These are phyloP conservation scores for Eucidaris tribuloides DNA, from an alignment of 35 echinoderm and acorn worm species.

Conservation along the genomic window DNA sequence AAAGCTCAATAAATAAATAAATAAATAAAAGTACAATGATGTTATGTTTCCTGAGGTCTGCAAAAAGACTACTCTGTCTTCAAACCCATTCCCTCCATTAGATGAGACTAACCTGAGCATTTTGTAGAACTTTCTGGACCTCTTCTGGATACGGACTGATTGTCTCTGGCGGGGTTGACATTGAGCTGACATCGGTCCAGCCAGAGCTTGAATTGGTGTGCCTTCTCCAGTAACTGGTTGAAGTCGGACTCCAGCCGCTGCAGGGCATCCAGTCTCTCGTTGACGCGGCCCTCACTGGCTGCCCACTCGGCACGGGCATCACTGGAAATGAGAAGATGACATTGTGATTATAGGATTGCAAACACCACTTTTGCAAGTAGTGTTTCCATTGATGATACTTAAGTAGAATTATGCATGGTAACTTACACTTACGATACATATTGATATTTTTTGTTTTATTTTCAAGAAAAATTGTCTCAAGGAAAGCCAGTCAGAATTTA, in stretches of 20 bases:
- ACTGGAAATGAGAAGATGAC: conserved; percentile 23
- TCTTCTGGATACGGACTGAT: conserved; percentile 48
- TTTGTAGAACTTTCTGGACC: conserved; percentile 26
- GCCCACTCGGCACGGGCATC: conserved; percentile 28
- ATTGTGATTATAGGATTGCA: not conserved
- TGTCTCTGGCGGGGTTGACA: not conserved
- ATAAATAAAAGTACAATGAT: too few relatives aligned
- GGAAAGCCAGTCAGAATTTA: too few relatives aligned
- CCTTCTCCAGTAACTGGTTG: conserved; percentile 52
- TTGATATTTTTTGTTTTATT: too few relatives aligned
- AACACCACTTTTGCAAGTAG: not conserved
- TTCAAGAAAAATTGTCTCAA: too few relatives aligned
- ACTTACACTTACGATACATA: too few relatives aligned
- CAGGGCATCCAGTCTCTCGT: not conserved
- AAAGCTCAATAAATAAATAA: too few relatives aligned
- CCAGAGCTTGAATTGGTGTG: conserved; percentile 50
- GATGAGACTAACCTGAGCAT: conserved; percentile 48
- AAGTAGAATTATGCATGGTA: not conserved
- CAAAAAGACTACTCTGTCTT: too few relatives aligned
- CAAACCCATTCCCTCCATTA: too few relatives aligned
- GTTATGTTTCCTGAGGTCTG: too few relatives aligned
- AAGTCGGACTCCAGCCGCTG: conserved; percentile 54
- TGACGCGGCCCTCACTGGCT: not conserved
- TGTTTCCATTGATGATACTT: not conserved
- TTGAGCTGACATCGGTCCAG: not conserved